A percentile compares a stretch with the other conserved stretches of the same genome.
Evolutionary conservation across 2,888 invertebrate genomes (phyloP).

Genomic region (Muschampia plurimacula): DNA sequence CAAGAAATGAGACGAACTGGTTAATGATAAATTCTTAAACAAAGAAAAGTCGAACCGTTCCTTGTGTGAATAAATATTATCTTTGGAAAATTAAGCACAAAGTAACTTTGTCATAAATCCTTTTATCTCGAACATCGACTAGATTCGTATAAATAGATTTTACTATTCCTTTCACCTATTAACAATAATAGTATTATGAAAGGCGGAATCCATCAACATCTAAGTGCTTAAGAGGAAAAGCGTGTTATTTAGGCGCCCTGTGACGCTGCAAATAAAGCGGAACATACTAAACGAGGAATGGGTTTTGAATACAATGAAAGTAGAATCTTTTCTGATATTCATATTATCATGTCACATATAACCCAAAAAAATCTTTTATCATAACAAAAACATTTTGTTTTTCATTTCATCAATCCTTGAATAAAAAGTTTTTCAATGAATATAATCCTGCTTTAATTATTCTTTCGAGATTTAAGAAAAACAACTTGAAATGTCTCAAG

Average conservation of each 20-base stretch:
- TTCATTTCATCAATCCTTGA: too few relatives aligned
- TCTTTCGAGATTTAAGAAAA: not conserved
- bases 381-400: too few relatives aligned
- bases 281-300: constrained; percentile 4
- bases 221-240: constrained; percentile 21
- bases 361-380: too few relatives aligned
- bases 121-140: not conserved
- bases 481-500: not conserved
- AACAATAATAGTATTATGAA: constrained; percentile 20
- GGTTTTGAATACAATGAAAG: not conserved
- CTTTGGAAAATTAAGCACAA: not conserved
- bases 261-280: constrained; percentile 16
- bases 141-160: not conserved
- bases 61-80: not conserved
- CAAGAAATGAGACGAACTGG: too few relatives aligned
- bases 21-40: not conserved
- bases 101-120: not conserved
- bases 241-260: constrained; percentile 24
- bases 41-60: not conserved
- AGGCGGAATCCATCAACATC: constrained; percentile 16
- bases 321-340: not conserved
- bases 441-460: too few relatives aligned
- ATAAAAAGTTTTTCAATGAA: too few relatives aligned
- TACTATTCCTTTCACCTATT: constrained; percentile 10
- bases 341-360: too few relatives aligned